Evolutionary conservation across 2,797 vertebrate genomes (phyloP), one percentile per base, ranked within the genome.

Genomic region (Acipenser oxyrinchus): DNA sequence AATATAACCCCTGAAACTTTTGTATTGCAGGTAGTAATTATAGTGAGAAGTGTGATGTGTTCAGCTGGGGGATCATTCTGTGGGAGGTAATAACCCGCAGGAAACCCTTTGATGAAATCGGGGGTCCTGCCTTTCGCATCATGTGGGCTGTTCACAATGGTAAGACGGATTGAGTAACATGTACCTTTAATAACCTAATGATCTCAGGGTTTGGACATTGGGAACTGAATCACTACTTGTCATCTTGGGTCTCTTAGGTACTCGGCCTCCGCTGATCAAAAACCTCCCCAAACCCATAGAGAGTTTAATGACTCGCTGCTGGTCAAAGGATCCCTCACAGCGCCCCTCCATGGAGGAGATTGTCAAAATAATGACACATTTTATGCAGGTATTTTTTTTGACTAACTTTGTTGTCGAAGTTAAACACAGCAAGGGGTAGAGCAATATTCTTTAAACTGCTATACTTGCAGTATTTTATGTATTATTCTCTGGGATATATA

Each of bases 321-420:
- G 97, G 97, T 97, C 96, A 74, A 98, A 99, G 88, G 96, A 99
- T 85, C 96, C 97, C 9, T 94, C 95, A 57, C 94, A 98, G 75
- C 86, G 97, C 71, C 96, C 97, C 73, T 98, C 97, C 64, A 99
- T 99, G 96, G 96, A 99, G 74, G 97, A 99, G 86, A 99, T 99
- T 52, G 93, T 99, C 75, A 98, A 97, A 87, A 97, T 99, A 85
- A 99, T 99, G 97, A 91, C 85, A 79, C 95, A 99, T 72, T 91
- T 99, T 74, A 99, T 97, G 95, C 91, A 88, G 91, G 97, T 98
- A 92, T 82, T 71, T 70, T 59, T 37, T 37, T 37, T 37, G 37
- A 5, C 37, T 37, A 37, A 37, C 37, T 4, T 70, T 71, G 74
- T 72, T 63, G 37, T 37, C 37, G 5, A 4, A 37, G 37, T 37